A percentile compares a stretch with the other conserved stretches of the same genome.
Evolutionary conservation across 2,113 vertebrate genomes (phyloP).

Genomic region (Siniperca knerii): DNA sequence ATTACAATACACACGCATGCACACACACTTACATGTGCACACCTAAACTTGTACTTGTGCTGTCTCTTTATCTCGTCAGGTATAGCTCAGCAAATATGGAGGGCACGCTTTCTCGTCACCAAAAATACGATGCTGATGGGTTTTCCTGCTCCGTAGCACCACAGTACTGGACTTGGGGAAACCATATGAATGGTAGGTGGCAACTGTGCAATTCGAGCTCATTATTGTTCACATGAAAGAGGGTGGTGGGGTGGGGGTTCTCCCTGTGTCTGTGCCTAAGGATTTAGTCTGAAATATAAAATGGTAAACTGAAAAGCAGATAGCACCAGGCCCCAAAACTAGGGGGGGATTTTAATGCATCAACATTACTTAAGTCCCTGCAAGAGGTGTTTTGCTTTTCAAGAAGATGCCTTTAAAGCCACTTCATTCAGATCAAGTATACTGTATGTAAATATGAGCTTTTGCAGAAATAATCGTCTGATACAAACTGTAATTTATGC

Average conservation of each 20-base stretch:
- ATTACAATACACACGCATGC: not conserved
- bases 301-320: slow-evolving; percentile 53
- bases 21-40: not conserved
- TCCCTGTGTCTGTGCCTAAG: slow-evolving; percentile 15
- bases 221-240: slow-evolving; percentile 26
- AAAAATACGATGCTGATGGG: slow-evolving; percentile 80
- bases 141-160: slow-evolving; percentile 85
- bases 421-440: slow-evolving; percentile 49
- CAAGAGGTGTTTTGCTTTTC: slow-evolving; percentile 39
- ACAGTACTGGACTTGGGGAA: slow-evolving; percentile 86
- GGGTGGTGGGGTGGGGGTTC: not conserved
- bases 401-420: slow-evolving; percentile 55
- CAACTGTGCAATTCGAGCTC: slow-evolving; percentile 20
- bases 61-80: slow-evolving; percentile 44
- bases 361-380: slow-evolving; percentile 61
- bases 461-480: slow-evolving; percentile 49
- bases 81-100: slow-evolving; percentile 88
- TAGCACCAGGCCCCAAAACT: slow-evolving; percentile 50
- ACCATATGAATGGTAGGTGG: slow-evolving; percentile 77
- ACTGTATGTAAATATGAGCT: slow-evolving; percentile 56
- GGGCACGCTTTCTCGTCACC: slow-evolving; percentile 80
- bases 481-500: slow-evolving; percentile 55
- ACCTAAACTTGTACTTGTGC: not conserved
- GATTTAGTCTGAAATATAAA: slow-evolving; percentile 57
- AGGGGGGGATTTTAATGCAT: slow-evolving; percentile 46